Conservation (phyloP, 2,113 vertebrate species). For the Vireo altiloquus region DNA sequence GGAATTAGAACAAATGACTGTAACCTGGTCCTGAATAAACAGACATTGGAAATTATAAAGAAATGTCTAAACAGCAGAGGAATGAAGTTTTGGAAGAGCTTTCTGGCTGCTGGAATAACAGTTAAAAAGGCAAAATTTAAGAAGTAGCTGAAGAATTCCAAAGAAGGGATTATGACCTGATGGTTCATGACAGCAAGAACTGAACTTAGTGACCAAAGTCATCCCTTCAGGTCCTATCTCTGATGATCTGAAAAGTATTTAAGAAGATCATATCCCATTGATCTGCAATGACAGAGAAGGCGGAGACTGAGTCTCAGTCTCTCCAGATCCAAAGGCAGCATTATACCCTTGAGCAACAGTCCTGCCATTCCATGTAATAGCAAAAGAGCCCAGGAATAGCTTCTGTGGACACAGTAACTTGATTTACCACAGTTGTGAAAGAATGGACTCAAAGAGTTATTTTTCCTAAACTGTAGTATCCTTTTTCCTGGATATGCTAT, state of each 20-base stretch:
- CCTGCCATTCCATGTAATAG: not conserved
- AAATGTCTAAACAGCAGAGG: not conserved
- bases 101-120: not conserved
- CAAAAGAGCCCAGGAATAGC: not conserved
- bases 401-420: not conserved
- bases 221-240: not conserved
- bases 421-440: not conserved
- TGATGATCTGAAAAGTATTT: not conserved
- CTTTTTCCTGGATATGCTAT: not conserved
- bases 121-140: not conserved
- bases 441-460: not conserved
- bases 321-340: not conserved
- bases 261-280: not conserved
- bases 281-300: not conserved
- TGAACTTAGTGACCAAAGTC: not conserved
- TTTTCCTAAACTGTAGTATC: not conserved
- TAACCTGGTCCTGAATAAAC: not conserved
- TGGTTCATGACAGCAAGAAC: not conserved
- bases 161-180: not conserved
- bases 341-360: not conserved
- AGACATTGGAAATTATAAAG: not conserved
- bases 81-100: not conserved
- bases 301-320: not conserved
- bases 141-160: not conserved
- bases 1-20: not conserved